These are phyloP conservation scores for Zoanthus gigantus DNA, from an alignment of 92 coral and sea anemone genomes.

Conservation along the genomic window DNA sequence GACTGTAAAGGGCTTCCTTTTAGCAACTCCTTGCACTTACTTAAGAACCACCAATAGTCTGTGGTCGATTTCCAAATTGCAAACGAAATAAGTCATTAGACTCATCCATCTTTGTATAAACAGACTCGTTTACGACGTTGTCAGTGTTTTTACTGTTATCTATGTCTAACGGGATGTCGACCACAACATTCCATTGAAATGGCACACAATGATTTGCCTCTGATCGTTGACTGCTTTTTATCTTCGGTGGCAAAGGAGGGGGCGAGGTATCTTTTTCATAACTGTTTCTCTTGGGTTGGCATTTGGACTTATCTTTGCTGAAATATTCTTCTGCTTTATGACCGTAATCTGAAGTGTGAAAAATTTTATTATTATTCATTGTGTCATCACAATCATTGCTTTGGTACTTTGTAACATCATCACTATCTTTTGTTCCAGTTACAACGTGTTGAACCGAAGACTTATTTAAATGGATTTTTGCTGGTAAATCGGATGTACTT, in stretches of 20 bases:
- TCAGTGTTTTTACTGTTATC: constrained; percentile 6
- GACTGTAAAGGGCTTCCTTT: neutral
- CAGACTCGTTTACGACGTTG: neutral
- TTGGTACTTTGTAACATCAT: neutral
- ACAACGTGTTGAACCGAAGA: neutral
- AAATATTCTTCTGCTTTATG: neutral
- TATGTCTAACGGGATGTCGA: constrained; percentile 35
- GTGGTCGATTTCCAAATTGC: constrained; percentile 36
- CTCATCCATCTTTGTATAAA: neutral
- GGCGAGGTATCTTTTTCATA: neutral
- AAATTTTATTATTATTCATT: neutral
- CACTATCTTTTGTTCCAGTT: neutral
- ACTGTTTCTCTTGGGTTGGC: neutral
- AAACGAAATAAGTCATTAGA: neutral
- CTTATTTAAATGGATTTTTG: neutral
- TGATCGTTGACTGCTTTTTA: neutral
- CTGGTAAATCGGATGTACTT: neutral
- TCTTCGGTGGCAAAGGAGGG: constrained; percentile 33
- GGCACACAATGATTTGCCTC: neutral
- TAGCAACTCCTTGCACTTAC: constrained; percentile 9
- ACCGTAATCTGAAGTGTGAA: neutral
- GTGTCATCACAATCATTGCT: neutral
- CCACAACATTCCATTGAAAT: constrained; percentile 25
- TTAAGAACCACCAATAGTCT: constrained; percentile 28
- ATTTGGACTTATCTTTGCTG: neutral